A percentile compares a stretch with the other conserved stretches of the same genome.
Conservation (phyloP, 2,888 invertebrate species). For the Elegia similella region DNA sequence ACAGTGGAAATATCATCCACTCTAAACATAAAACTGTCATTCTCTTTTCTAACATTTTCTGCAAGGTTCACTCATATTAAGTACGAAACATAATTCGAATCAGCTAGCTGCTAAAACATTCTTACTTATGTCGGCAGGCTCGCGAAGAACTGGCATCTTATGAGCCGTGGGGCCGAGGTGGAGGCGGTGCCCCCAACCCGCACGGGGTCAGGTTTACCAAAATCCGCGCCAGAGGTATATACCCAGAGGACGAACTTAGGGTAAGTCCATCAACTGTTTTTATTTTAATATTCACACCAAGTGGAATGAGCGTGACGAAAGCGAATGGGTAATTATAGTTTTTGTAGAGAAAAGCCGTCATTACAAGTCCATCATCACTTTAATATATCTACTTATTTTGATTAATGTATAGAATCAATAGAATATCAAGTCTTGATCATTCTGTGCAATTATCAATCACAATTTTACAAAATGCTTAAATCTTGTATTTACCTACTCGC, state of each 20-base stretch:
- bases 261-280: slow-evolving; percentile 33
- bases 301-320: neutral
- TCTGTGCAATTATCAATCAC: too few relatives aligned
- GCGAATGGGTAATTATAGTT: too few relatives aligned
- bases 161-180: slow-evolving; percentile 90
- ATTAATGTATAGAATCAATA: neutral
- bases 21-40: too few relatives aligned
- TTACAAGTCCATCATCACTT: neutral
- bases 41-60: too few relatives aligned
- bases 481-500: too few relatives aligned
- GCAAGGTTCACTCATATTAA: too few relatives aligned
- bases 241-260: slow-evolving; percentile 82
- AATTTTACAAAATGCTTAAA: too few relatives aligned
- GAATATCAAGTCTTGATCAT: too few relatives aligned
- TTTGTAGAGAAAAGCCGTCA: neutral
- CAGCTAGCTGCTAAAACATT: too few relatives aligned
- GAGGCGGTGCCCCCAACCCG: slow-evolving; percentile 87
- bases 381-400: neutral
- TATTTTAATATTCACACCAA: neutral
- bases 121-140: slow-evolving; percentile 62
- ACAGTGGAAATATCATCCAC: too few relatives aligned
- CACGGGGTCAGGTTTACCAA: slow-evolving; percentile 85
- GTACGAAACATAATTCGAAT: too few relatives aligned
- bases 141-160: slow-evolving; percentile 86
- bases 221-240: slow-evolving; percentile 84